These are phyloP conservation scores for Aplidium turbinatum DNA, from an alignment of 23 tunicate genomes.

Conservation along the genomic window DNA sequence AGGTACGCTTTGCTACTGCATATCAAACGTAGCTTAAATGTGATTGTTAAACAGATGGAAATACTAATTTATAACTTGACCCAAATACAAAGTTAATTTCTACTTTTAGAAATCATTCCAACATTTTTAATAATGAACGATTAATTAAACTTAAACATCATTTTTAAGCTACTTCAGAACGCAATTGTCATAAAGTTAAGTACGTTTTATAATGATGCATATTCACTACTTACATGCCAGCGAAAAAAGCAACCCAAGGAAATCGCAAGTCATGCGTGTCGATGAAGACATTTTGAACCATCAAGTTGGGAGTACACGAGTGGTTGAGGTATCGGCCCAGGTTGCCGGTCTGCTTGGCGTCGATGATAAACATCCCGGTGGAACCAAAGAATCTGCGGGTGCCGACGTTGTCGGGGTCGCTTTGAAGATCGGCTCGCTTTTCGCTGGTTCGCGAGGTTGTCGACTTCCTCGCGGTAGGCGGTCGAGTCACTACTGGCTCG, in stretches of 20 bases:
- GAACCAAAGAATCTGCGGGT: conserved; percentile 52
- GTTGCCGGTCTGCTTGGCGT: conserved; percentile 95
- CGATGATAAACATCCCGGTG: conserved; percentile 75
- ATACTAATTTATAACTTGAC: too few species aligned
- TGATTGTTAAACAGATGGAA: too few species aligned
- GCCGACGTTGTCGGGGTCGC: conserved; percentile 14
- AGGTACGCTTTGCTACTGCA: too few species aligned
- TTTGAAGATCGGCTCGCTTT: not conserved
- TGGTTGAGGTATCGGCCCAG: conserved; percentile 95
- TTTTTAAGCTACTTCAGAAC: too few species aligned
- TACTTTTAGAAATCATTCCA: too few species aligned
- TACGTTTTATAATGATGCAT: not conserved
- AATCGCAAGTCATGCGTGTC: conserved; percentile 96
- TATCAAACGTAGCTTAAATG: too few species aligned
- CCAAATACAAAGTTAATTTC: too few species aligned
- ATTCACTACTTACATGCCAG: conserved; percentile 49
- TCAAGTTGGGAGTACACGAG: conserved; percentile 92
- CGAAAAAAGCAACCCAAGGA: conserved; percentile 98
- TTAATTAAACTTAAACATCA: too few species aligned
- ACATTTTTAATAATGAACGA: too few species aligned
- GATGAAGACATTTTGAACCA: conserved; percentile 94
- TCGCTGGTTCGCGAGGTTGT: conserved; percentile 1
- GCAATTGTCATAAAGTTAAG: not conserved
- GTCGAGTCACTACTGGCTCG: conserved; percentile 1
- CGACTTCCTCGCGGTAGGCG: conserved; percentile 41